These are phyloP conservation scores for Notodromas monacha DNA, from an alignment of 2,888 invertebrate species.

Conservation along the genomic window DNA sequence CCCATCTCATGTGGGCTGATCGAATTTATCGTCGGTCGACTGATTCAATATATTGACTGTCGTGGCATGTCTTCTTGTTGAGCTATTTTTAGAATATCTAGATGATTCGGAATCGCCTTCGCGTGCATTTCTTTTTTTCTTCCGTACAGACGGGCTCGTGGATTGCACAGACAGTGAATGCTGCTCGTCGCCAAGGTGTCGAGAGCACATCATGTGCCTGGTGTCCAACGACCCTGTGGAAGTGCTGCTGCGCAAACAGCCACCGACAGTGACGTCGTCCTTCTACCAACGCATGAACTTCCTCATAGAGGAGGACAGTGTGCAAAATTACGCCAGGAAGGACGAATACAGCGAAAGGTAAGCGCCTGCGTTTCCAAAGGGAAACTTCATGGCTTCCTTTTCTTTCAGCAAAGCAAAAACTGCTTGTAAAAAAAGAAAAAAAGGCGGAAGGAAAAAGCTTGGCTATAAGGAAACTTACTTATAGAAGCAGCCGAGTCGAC, in stretches of 20 bases:
- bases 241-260: constrained; percentile 71
- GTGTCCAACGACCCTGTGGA: constrained; percentile 83
- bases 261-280: constrained; percentile 79
- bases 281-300: constrained; percentile 97
- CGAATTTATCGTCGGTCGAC: no score
- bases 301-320: constrained; percentile 83
- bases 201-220: constrained; percentile 60
- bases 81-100: not conserved
- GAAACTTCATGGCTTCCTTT: not conserved
- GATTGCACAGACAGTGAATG: constrained; percentile 98
- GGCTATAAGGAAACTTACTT: no score
- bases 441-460: no score
- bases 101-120: not conserved
- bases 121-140: no score
- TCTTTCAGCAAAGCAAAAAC: not conserved
- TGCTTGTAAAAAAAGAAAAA: no score
- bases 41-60: no score
- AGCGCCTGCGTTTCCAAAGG: constrained; percentile 14
- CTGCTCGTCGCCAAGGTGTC: constrained; percentile 47
- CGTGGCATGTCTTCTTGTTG: constrained; percentile 5
- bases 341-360: constrained; percentile 94
- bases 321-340: constrained; percentile 82
- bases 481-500: no score
- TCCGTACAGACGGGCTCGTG: constrained; percentile 59
- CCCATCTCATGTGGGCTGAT: no score